Conservation (phyloP, 1,140 invertebrate species). For the Apis cerana region DNA sequence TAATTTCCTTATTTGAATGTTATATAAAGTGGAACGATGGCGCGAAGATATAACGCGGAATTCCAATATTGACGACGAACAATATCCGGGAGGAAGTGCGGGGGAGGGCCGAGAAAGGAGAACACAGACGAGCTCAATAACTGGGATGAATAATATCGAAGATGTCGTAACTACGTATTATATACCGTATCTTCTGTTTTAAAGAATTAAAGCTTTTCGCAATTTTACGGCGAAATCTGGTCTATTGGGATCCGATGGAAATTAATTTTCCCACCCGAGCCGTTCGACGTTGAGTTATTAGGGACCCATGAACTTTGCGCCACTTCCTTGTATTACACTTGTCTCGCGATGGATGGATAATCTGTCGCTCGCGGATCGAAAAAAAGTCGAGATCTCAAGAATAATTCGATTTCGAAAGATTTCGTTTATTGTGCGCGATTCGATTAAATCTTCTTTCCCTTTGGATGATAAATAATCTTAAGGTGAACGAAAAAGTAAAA, state of each 20-base stretch:
- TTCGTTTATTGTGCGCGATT: too few species aligned
- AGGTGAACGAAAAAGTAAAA: too few species aligned
- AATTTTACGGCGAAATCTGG: not conserved
- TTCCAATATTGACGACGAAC: constrained; percentile 66
- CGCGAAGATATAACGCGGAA: constrained; percentile 56
- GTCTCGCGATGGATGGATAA: not conserved
- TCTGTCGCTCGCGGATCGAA: not conserved
- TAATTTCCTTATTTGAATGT: constrained; percentile 64
- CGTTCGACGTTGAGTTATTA: not conserved
- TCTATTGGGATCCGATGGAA: too few species aligned
- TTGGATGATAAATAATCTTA: too few species aligned
- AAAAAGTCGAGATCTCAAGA: not conserved
- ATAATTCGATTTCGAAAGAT: too few species aligned
- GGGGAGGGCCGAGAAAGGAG: constrained; percentile 39
- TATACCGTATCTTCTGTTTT: constrained; percentile 8
- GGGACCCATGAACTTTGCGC: not conserved
- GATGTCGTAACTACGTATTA: constrained; percentile 57
- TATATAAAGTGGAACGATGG: constrained; percentile 53
- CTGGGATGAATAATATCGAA: constrained; percentile 63
- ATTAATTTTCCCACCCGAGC: not conserved
- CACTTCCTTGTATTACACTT: not conserved
- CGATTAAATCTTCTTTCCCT: too few species aligned
- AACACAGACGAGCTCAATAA: constrained; percentile 58
- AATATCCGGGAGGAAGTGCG: constrained; percentile 57
- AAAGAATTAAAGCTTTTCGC: constrained; percentile 37